Evolutionary conservation across 1,140 invertebrate species (phyloP), one percentile per base, ranked within the genome.

Genomic region (Drosophila nikananu): DNA sequence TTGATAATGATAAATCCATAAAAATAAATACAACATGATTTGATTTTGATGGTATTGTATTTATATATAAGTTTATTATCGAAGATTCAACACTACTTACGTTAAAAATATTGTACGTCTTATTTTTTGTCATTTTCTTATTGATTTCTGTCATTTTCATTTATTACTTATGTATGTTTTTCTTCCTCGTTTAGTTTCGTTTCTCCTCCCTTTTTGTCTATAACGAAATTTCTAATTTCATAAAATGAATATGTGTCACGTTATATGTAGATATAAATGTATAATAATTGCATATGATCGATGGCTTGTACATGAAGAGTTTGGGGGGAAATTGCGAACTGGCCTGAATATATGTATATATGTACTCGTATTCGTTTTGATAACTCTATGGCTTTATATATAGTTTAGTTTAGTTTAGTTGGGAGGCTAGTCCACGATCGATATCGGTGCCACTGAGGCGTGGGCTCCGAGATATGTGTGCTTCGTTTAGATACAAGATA

Each of bases 1-100:
- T 52, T 37, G 0, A 9, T 5, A 13, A 1, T 0, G 1, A 1
- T 13, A 39, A 12, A 8, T 10, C 13, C 9, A 9, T 30, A 5
- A 1, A 37, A 46, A 17, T 21, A 44, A 30, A 23, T 17, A 30
- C 30, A 39, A 21, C 9, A 12, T 15, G 6, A 1, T 15, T 17
- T 19, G 2, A 1, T n/a, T 23, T 51, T 71, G 48, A 71, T 51
- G 70, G 52, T 73, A 73, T 58, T 42, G 46, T 68, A 73, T 76
- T 62, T 75, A 57, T 78, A 44, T 62, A 68, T 46, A 48, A 59
- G 59, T 76, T 64, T 87, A 87, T 87, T 84, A 81, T 81, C 81
- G 86, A 87, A 87, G 84, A 87, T 89, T 87, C 84, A 87, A 87
- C 84, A 87, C 84, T 87, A 87, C 84, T 87, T 87, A 87, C 55